Percentiles rank a stretch among this genome's conserved stretches.
Evolutionary conservation across 2,888 invertebrate species (phyloP).

Genomic region (Disparrhopalites patrizii): DNA sequence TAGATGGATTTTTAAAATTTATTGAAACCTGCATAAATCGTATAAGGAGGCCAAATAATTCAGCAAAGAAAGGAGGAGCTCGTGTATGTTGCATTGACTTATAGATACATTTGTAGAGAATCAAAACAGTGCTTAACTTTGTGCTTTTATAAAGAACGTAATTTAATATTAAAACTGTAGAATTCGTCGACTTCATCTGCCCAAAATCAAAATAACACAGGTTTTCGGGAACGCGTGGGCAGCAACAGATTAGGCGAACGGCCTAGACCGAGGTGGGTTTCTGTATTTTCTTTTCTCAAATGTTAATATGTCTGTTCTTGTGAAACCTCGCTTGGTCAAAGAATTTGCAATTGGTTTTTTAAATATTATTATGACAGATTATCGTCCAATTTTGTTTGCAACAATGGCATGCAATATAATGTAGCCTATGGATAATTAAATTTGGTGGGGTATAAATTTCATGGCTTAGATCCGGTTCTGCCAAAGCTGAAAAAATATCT

Average conservation of each 20-base stretch:
- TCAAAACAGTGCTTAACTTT: not conserved
- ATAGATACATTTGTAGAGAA: too few species aligned
- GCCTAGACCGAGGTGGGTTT: constrained; percentile 74
- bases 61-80: constrained; percentile 52
- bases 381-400: not conserved
- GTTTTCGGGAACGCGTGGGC: constrained; percentile 83
- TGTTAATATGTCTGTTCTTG: not conserved
- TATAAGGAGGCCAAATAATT: constrained; percentile 66
- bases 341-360: not conserved
- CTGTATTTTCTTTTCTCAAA: not conserved
- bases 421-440: too few species aligned
- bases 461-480: constrained; percentile 42
- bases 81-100: not conserved
- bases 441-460: too few species aligned
- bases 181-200: not conserved
- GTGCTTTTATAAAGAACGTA: not conserved
- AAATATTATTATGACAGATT: not conserved
- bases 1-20: constrained; percentile 72
- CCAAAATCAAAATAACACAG: constrained; percentile 54
- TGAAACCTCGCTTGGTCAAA: too few species aligned
- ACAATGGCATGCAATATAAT: too few species aligned
- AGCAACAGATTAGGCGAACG: constrained; percentile 81
- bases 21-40: constrained; percentile 84
- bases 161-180: not conserved
- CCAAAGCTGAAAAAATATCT: constrained; percentile 20